These are phyloP conservation scores for Argyra leucocephala DNA, from an alignment of 2,888 invertebrate genomes.

Conservation along the genomic window DNA sequence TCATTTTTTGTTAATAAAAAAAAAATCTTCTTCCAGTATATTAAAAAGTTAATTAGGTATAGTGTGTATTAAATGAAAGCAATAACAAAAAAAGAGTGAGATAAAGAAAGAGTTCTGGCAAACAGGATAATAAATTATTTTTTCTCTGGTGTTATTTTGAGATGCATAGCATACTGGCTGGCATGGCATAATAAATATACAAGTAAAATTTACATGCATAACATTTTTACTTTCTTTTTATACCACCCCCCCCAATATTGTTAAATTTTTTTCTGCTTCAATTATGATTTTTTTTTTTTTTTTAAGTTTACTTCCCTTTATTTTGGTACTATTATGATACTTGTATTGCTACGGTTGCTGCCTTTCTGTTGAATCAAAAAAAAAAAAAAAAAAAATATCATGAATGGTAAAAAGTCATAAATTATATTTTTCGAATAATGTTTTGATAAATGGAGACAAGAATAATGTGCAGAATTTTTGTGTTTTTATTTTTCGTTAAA, in stretches of 20 bases:
- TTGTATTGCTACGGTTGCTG: no score
- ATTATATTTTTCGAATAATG: background rate
- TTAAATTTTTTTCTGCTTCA: background rate
- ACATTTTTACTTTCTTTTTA: no score
- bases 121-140: conserved; percentile 3
- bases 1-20: no score
- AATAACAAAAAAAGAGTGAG: background rate
- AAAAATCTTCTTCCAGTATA: background rate
- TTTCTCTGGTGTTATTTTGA: background rate
- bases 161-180: background rate
- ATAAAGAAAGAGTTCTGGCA: background rate
- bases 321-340: no score
- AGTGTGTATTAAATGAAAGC: background rate
- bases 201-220: no score
- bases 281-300: no score
- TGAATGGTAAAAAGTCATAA: background rate
- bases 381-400: no score
- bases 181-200: background rate
- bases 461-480: no score
- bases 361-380: no score
- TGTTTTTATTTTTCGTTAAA: no score
- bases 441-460: background rate
- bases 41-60: conserved; percentile 6
- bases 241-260: background rate
- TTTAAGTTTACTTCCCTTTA: background rate